phyloP scores from a whole-genome alignment of 2,888 invertebrate species.

The Eupeodes latifasciatus region DNA sequence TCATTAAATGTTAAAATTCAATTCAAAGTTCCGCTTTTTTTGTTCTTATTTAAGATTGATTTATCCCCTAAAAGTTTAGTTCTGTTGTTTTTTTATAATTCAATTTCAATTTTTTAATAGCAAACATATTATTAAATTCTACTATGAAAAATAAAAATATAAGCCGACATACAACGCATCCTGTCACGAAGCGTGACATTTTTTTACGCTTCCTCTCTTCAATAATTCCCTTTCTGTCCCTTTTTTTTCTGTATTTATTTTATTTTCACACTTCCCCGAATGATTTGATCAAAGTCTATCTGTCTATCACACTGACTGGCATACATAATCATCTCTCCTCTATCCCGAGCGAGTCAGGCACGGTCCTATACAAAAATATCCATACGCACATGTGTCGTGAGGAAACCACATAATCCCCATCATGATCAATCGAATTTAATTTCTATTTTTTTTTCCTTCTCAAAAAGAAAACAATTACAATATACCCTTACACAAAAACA shows the following conservation, averaged over 20 bases:
- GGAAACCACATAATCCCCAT: conserved; percentile 74
- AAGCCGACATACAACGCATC: conserved; percentile 54
- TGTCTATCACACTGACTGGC: conserved; percentile 61
- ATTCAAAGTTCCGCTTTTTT: conserved; percentile 17
- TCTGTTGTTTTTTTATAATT: conserved; percentile 8
- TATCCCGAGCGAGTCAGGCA: not conserved
- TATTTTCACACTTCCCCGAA: conserved; percentile 68
- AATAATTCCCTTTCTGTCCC: not conserved
- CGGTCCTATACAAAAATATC: not conserved
- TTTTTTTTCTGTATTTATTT: conserved; percentile 34
- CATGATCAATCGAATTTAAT: conserved; percentile 76
- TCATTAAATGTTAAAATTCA: conserved; percentile 46
- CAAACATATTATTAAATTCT: conserved; percentile 28
- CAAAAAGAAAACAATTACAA: conserved; percentile 32
- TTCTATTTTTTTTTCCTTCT: conserved; percentile 52
- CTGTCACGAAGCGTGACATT: conserved; percentile 73
- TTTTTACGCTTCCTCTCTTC: conserved; percentile 66
- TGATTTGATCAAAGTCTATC: conserved; percentile 16
- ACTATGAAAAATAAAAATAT: not conserved
- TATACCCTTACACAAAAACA: conserved; percentile 53
- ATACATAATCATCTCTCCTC: conserved; percentile 66
- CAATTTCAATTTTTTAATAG: conserved; percentile 1
- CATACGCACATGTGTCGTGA: conserved; percentile 53
- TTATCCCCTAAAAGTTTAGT: conserved; percentile 6
- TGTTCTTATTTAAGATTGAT: not conserved